Evolutionary conservation across 2,797 vertebrate genomes (phyloP), one percentile per base, ranked within the genome.

Genomic region (Pampus argenteus): DNA sequence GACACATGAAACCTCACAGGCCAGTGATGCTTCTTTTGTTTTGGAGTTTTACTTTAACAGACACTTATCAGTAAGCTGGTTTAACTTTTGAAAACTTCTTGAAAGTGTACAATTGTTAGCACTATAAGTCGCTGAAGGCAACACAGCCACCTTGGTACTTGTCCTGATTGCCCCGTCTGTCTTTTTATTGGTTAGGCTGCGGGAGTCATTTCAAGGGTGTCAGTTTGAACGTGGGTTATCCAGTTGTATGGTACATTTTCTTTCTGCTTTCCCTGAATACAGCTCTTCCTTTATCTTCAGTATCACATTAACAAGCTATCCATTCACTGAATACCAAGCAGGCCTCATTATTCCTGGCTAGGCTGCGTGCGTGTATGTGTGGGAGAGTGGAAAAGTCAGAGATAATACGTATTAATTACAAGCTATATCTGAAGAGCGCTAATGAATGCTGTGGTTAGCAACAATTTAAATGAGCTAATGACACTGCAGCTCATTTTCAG

Each of bases 401-500:
- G 88, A 92, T 91, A 90, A 90, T 91, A 76, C 61, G 63, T 93
- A 93, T 94, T 93, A 92, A 94, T 93, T 93, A 91, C 89, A 86
- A 78, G 65, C 88, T 83, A 83, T 90, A 90, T 93, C 92, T 88
- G 87, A 90, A 90, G 81, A 88, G 91, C 72, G 86, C 87, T 93
- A 93, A 93, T 91, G 90, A 92, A 91, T 89, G 87, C 87, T 77
- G 86, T 86, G 80, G 89, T 90, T 90, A 89, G 89, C 86, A 87
- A 85, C 86, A 81, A 86, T 91, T 91, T 89, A 92, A 92, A 91
- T 89, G 87, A 86, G 89, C 87, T 92, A 93, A 93, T 92, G 90
- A 92, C 88, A 91, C 52, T 9, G 87, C 84, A 65, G 81, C 84
- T 88, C 91, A 90, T 92, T 89, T 84, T 75, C 74, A 78, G 44